Conservation (phyloP, 2,797 vertebrate species). For the Acanthurus tractus region DNA sequence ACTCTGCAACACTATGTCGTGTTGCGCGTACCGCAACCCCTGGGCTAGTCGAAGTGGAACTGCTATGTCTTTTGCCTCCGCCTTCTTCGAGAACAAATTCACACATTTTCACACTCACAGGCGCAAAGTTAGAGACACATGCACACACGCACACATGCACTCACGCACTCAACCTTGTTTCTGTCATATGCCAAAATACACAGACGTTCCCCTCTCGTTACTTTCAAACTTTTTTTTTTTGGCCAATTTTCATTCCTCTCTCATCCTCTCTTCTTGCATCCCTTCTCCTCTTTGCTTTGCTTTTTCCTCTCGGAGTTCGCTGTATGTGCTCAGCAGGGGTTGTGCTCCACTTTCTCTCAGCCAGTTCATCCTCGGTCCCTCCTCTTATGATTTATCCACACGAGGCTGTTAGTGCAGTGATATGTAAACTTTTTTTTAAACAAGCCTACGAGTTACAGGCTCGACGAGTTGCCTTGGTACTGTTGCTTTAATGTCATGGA, state of each 20-base stretch:
- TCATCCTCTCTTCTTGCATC: background rate
- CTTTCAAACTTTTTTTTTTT: background rate
- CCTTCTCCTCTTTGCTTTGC: background rate
- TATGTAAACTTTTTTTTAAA: constrained; percentile 41
- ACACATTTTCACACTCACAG: constrained; percentile 23
- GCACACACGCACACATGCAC: background rate
- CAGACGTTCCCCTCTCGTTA: background rate
- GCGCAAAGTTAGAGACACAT: constrained; percentile 8
- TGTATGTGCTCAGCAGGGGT: constrained; percentile 46
- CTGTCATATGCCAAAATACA: constrained; percentile 12
- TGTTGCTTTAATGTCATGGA: constrained; percentile 38
- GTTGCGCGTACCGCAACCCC: constrained; percentile 32
- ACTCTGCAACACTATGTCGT: constrained; percentile 42
- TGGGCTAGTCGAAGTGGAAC: constrained; percentile 34
- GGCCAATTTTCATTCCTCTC: background rate
- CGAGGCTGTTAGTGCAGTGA: constrained; percentile 15
- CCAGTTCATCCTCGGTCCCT: constrained; percentile 34
- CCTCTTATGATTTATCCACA: constrained; percentile 29
- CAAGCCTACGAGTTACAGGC: constrained; percentile 12
- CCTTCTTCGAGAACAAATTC: constrained; percentile 42
- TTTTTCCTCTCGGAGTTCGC: constrained; percentile 17
- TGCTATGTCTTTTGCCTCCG: constrained; percentile 29
- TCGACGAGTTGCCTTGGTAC: constrained; percentile 10
- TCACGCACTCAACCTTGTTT: constrained; percentile 8
- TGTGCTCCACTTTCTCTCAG: constrained; percentile 56